Base-by-base conservation (phyloP, 1,140 invertebrate species). In the Parapsyche elsis region DNA sequence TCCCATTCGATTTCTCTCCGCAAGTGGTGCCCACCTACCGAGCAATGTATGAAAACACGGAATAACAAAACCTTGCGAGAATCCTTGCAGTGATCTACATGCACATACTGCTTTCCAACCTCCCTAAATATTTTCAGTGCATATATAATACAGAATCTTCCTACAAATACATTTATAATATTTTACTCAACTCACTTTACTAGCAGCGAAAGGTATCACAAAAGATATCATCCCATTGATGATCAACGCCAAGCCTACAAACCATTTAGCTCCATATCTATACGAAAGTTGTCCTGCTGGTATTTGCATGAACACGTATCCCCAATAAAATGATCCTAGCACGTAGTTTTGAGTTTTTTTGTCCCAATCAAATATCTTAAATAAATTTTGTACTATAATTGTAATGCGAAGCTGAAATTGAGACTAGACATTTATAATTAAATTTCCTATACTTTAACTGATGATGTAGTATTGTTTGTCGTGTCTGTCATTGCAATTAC, bases 21-120 rank as follows among this genome's bases (percentile, higher is more conserved):
- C 86, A 0, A 84, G 38, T 0, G 87, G 87, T 0, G 85, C 91
- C 96, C 96, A 97, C 84, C 93, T 93, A 0, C 94, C 91, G 80
- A 96, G 86, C 14, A 97, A 86, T 0, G 92, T 92, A 83, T 96
- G 94, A 5, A 94, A 89, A n/a, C 91, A 90, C 0, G 96, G 95
- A 81, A 94, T 94, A 0, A 94, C 89, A 0, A 94, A 92, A 12
- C 95, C 94, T 89, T 97, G 92, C 38, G 89, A 90, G 4, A 96
- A 85, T 0, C 96, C 96, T 85, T 94, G 92, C 0, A 94, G 74
- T 0, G 95, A 89, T 26, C 96, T 89, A 5, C 91, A 86, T 84
- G 86, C 80, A 85, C 89, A 89, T 80, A 93, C 83, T 80, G 89
- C 86, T 84, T 91, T 84, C 91, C 91, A 93, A 2, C 90, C 91